Evolutionary conservation across 2,888 invertebrate species (phyloP), one percentile per base, ranked within the genome.

Genomic region (Mycalesis mineus): DNA sequence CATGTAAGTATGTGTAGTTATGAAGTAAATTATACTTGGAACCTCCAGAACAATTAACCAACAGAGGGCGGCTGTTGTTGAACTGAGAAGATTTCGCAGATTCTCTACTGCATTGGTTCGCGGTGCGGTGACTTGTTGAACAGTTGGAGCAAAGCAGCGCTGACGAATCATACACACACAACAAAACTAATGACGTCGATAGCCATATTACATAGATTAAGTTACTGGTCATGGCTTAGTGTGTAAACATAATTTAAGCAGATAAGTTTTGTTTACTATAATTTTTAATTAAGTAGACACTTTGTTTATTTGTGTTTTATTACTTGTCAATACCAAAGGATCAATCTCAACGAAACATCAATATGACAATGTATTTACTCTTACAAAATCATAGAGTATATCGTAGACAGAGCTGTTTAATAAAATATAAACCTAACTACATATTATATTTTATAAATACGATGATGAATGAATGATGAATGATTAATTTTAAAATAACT

Each of bases 41-140:
- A 88, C 87, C 87, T 82, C 70, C 79, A 56, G 79, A 74, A 58
- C 88, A 88, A 60, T 84, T 87, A 31, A 76, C 68, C 13, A 87
- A 65, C 50, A 70, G 70, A n/a, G 62, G 55, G 37, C 73, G 68
- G 48, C 74, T 80, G 54, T 58, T 72, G 63, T 84, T 82, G 61
- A 83, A 82, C 13, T 63, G 40, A 17, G 68, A 44, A 1, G 76
- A 68, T 1, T 70, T 67, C 17, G 70, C 69, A 57, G 84, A 84
- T 49, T 72, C 77, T 52, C 85, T 85, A 2, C 73, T 82, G 58
- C 88, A 88, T 11, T 62, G 68, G 22, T 58, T 68, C 68, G 69
- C 70, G n/a, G 74, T 73, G 1, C 61, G 66, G 42, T 82, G 76
- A 3, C 79, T 79, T 2, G 80, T 68, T 0, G 88, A 81, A 65